Evolutionary conservation across 2,113 vertebrate genomes (phyloP).

Genomic region (Daphoenositta chrysoptera): DNA sequence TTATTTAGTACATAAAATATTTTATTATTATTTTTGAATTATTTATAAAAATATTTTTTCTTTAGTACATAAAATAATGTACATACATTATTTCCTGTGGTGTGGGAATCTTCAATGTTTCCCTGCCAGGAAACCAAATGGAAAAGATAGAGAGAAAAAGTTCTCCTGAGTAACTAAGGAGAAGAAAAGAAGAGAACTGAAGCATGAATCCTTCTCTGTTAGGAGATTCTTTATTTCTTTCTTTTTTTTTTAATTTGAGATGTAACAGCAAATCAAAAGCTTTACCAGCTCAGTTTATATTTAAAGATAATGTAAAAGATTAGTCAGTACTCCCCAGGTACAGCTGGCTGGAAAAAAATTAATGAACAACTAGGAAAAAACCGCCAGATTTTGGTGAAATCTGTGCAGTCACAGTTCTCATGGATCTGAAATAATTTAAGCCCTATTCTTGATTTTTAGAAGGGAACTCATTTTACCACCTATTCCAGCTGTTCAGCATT

Average conservation of each 20-base stretch:
- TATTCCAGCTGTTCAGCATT: background rate
- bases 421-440: background rate
- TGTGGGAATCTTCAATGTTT: background rate
- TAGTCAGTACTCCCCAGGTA: background rate
- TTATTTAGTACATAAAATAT: too few relatives aligned
- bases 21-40: too few relatives aligned
- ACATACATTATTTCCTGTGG: background rate
- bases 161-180: background rate
- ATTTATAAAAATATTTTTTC: too few relatives aligned
- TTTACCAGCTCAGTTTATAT: background rate
- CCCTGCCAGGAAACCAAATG: background rate
- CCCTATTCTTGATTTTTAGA: background rate
- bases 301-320: background rate
- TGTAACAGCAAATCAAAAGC: background rate
- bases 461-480: background rate
- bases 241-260: background rate
- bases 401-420: background rate
- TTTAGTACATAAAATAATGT: background rate
- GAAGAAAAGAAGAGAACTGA: background rate
- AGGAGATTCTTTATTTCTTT: background rate
- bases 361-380: background rate
- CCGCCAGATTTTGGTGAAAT: background rate
- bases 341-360: background rate
- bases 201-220: background rate
- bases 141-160: background rate